Percentiles rank a stretch among this genome's conserved stretches.
Evolutionary conservation across 2,113 vertebrate genomes (phyloP).

Genomic region (Tetrax tetrax): DNA sequence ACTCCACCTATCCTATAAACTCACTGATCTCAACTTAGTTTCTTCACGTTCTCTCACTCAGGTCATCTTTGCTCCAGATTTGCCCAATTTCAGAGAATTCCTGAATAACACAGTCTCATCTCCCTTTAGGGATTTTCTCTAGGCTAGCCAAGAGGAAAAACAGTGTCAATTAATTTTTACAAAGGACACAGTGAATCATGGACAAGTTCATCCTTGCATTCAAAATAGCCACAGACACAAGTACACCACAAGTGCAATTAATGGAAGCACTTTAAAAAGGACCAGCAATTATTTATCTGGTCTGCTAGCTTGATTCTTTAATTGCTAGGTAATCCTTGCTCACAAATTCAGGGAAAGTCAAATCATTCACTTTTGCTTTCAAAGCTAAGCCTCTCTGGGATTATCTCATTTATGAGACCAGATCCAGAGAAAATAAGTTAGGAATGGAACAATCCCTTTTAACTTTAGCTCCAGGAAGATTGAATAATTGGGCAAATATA

Average conservation of each 20-base stretch:
- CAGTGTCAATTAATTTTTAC: not conserved
- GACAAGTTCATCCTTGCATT: not conserved
- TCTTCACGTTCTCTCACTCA: not conserved
- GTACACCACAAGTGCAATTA: not conserved
- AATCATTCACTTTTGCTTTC: not conserved
- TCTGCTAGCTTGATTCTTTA: slow-evolving; percentile 30
- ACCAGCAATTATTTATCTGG: not conserved
- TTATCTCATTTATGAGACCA: slow-evolving; percentile 59
- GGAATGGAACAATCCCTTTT: slow-evolving; percentile 19
- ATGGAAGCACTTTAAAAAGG: not conserved
- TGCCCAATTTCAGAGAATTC: not conserved
- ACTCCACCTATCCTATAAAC: not conserved
- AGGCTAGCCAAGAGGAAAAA: not conserved
- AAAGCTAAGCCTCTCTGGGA: slow-evolving; percentile 23
- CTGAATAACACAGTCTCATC: not conserved
- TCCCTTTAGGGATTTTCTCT: not conserved
- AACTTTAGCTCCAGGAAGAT: not conserved
- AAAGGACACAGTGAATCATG: not conserved
- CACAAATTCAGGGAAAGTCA: not conserved
- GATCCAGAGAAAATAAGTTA: slow-evolving; percentile 56
- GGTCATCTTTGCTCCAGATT: not conserved
- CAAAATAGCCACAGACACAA: not conserved
- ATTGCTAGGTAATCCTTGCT: slow-evolving; percentile 29
- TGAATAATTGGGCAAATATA: not conserved
- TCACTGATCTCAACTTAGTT: not conserved